Base-by-base conservation (phyloP, 2,797 vertebrate species). In the Melanotaenia maccullochi region DNA sequence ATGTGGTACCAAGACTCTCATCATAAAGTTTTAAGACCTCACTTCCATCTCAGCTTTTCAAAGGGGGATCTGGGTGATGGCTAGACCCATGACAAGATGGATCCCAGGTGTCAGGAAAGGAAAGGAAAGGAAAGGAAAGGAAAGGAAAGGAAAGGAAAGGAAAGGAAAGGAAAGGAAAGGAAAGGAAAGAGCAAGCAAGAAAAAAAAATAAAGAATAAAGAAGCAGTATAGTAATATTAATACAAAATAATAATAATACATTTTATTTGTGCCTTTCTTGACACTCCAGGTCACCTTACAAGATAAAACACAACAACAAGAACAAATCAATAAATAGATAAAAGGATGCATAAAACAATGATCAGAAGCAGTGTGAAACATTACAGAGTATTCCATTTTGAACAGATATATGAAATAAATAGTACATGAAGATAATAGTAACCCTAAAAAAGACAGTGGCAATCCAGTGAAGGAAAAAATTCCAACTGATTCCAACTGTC, bases 1-100 rank as follows among this genome's bases (percentile, higher is more conserved):
- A 93, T 91, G 91, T 82, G 88, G 92, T 86, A 89, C 85, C 78
- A 82, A 87, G 83, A 69, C 85, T 80, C 74, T 75, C 78, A 25
- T 93, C 94, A 93, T 96, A 96, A 96, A 95, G 90, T 93, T 94
- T 94, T 89, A 93, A 86, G 79, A 86, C 81, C 85, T 90, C 49
- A 79, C 86, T 87, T 93, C 91, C 87, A 88, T 90, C 81, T 70
- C 74, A 76, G 87, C 75, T 86, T 92, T 91, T 92, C 75, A 89
- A 89, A 88, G 88, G 5, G 73, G 35, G 81, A 85, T 71, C 64
- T 78, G 79, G 76, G 66, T 81, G 82, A 81, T 74, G 83, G 61
- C 71, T 76, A 68, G 88, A 81, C 72, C 33, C 22, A 67, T 67
- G 71, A 60, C 65, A 56, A 82, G 81, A 89, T 89, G 69, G 79